Percentiles rank a stretch among this genome's conserved stretches.
Evolutionary conservation across 2,888 invertebrate genomes (phyloP).

Genomic region (Xestia ashworthii): DNA sequence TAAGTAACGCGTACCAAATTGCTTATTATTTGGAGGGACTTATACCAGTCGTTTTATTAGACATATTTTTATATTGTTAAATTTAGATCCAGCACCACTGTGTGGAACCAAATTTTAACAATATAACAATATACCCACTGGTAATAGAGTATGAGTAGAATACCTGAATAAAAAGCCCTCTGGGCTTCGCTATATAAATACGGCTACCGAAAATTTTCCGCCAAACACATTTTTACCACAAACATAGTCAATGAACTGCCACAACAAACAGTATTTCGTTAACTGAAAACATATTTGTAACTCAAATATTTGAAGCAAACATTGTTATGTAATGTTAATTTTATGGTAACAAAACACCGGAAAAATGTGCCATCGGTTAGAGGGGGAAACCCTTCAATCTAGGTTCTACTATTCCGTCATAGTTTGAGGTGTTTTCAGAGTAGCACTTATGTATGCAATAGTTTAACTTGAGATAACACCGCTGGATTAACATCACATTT

Average conservation of each 20-base stretch:
- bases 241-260: conserved; percentile 12
- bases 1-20: background rate
- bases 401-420: background rate
- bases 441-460: background rate
- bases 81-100: no score
- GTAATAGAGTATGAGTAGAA: background rate
- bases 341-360: conserved; percentile 1
- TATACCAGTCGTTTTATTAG: background rate
- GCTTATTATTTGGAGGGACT: background rate
- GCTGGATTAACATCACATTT: background rate
- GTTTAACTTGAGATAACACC: background rate
- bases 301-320: conserved; percentile 36
- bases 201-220: background rate
- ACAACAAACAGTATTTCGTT: conserved; percentile 17
- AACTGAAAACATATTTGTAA: conserved; percentile 23
- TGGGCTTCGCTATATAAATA: no score
- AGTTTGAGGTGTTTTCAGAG: background rate
- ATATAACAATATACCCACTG: no score
- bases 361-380: background rate
- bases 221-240: conserved; percentile 4
- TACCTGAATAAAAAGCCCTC: background rate
- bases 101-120: no score
- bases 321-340: conserved; percentile 17
- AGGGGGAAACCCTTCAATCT: background rate
- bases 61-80: background rate